A percentile compares a stretch with the other conserved stretches of the same genome.
phyloP scores from a whole-genome alignment of 1,140 invertebrate species.

The Halotydeus destructor region DNA sequence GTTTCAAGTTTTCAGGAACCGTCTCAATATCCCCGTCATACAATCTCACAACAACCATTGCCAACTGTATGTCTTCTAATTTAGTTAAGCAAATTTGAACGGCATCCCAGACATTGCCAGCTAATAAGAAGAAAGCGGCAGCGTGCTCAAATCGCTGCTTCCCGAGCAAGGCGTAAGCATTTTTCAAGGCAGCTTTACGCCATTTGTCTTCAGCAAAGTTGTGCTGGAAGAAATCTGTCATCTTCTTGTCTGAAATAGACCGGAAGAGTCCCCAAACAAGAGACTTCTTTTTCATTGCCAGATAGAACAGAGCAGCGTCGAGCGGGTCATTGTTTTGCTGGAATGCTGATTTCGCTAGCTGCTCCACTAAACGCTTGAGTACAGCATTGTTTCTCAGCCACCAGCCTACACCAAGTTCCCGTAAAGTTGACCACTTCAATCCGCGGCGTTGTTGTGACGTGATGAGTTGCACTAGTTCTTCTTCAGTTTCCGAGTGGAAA shows the following conservation, averaged over 20 bases:
- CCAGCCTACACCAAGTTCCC: conserved; percentile 85
- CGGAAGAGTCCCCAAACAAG: conserved; percentile 86
- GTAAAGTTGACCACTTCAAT: conserved; percentile 67
- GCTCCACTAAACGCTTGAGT: conserved; percentile 62
- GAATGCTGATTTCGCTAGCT: conserved; percentile 71
- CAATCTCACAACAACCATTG: conserved; percentile 73
- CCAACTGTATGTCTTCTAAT: conserved; percentile 83
- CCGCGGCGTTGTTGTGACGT: conserved; percentile 45
- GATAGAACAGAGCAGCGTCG: conserved; percentile 89
- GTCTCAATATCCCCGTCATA: conserved; percentile 62
- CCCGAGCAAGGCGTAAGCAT: conserved; percentile 83
- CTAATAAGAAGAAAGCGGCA: conserved; percentile 67
- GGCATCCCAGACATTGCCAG: conserved; percentile 77
- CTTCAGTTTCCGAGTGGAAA: conserved; percentile 93
- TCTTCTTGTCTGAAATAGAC: conserved; percentile 57
- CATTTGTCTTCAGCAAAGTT: conserved; percentile 82
- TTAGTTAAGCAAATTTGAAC: conserved; percentile 81
- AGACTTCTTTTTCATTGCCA: conserved; percentile 96
- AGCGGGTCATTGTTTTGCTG: conserved; percentile 76
- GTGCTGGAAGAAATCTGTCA: conserved; percentile 85
- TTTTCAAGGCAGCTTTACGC: conserved; percentile 90
- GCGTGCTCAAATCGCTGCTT: conserved; percentile 63
- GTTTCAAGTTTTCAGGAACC: conserved; percentile 44
- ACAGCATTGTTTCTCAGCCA: conserved; percentile 75
- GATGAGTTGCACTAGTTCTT: conserved; percentile 73